Evolutionary conservation across 2,797 vertebrate genomes (phyloP).

Genomic region (Brachymystax lenok): DNA sequence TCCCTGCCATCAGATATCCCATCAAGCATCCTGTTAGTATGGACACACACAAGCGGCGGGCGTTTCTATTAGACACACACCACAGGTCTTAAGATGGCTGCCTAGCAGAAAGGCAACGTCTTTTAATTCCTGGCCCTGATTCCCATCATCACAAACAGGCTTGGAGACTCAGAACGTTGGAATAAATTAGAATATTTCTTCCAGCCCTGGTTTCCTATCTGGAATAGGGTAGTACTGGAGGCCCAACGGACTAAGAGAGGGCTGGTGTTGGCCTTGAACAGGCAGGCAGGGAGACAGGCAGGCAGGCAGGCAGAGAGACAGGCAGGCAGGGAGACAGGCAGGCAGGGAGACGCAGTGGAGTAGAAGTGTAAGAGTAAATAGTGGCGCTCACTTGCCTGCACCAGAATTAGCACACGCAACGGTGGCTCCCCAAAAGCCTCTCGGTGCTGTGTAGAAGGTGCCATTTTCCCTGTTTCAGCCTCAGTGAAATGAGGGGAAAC

Average conservation of each 20-base stretch:
- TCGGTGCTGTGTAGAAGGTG: background rate
- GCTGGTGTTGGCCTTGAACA: background rate
- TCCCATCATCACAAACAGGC: background rate
- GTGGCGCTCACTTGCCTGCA: no score
- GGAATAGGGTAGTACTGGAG: background rate
- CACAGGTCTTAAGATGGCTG: background rate
- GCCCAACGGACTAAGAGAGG: background rate
- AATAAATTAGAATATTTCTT: background rate
- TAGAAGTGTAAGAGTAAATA: slow-evolving; percentile 3
- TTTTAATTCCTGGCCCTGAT: background rate
- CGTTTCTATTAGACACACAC: background rate
- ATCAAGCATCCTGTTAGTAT: background rate
- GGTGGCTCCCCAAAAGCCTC: background rate
- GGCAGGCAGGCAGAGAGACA: no score
- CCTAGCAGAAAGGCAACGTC: background rate
- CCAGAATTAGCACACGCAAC: no score
- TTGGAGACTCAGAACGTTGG: background rate
- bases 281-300: background rate
- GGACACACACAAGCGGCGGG: background rate
- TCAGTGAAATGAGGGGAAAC: background rate
- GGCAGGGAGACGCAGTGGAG: background rate
- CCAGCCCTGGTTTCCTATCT: background rate
- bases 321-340: no score
- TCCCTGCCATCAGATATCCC: background rate
- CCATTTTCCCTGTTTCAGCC: background rate